Base-by-base conservation (phyloP, 2,113 vertebrate species). In the Crotophaga sulcirostris region DNA sequence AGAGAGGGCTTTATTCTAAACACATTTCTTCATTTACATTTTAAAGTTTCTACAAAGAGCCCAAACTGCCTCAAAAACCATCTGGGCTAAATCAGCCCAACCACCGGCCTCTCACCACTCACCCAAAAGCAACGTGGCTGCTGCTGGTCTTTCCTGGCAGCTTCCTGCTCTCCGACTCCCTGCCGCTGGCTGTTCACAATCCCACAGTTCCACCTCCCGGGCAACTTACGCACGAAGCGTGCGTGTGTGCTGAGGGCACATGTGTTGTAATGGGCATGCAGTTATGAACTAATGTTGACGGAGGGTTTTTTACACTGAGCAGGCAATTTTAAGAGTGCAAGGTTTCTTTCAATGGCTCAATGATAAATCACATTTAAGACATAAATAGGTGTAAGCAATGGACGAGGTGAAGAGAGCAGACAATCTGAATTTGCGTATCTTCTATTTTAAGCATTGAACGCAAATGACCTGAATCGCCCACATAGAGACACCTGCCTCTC, bases 381-480 rank as follows among this genome's bases (percentile, higher is more conserved):
- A 33, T 40, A 80, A 45, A 67, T 20, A 67, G 63, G 60, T 10
- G 3, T 20, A 80, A 45, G 66, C 54, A 84, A 17, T 19, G 59
- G 29, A 64, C 3, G 11, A 69, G 52, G 40, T 79, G 33, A 73
- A 56, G 59, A 84, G 33, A 73, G 38, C 49, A 81, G 80, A 62
- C 68, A 13, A 73, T 26, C 31, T 67, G 64, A 60, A 89, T 90
- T 78, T 89, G 81, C 56, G 14, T 86, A 63, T 40, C 69, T 60
- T 74, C 93, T 96, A 89, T 94, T 94, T 89, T 91, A 89, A 92
- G 91, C n/a, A 68, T 56, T 68, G 78, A 78, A 29, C 60, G 56
- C 9, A 73, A 95, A 77, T 92, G 95, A 92, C 95, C 94, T 92
- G 87, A 89, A 87, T 82, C 70, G 54, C 69, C 91, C 8, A 4